Evolutionary conservation across 2,888 invertebrate species (phyloP).

Genomic region (Eupithecia insigniata): DNA sequence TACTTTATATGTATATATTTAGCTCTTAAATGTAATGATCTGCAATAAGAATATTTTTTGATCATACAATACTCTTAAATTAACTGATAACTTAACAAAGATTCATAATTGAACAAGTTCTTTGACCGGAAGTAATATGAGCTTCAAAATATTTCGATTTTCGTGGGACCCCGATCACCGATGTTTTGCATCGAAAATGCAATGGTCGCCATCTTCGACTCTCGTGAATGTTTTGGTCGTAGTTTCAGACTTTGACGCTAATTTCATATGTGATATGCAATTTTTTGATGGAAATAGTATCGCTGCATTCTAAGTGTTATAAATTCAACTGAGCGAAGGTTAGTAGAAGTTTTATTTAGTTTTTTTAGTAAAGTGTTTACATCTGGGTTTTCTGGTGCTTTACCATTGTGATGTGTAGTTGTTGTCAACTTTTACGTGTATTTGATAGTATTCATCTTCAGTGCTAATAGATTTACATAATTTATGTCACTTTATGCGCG

Average conservation of each 20-base stretch:
- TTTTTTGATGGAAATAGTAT: conserved; percentile 76
- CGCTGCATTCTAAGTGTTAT: conserved; percentile 70
- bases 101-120: neutral
- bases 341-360: conserved; percentile 64
- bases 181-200: conserved; percentile 91
- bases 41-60: neutral
- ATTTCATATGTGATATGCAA: conserved; percentile 78
- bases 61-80: neutral
- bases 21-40: neutral
- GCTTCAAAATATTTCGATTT: conserved; percentile 67
- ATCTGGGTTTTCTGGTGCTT: conserved; percentile 87
- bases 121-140: conserved; percentile 69
- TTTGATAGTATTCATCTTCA: conserved; percentile 42
- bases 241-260: conserved; percentile 79
- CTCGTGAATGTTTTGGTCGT: conserved; percentile 91
- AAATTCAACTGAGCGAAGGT: conserved; percentile 70
- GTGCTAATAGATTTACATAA: conserved; percentile 41
- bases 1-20: neutral
- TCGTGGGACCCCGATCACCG: conserved; percentile 84
- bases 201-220: conserved; percentile 94
- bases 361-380: conserved; percentile 88
- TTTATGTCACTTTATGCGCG: conserved; percentile 56
- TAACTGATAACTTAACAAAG: neutral
- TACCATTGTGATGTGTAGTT: conserved; percentile 84
- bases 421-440: conserved; percentile 65